phyloP scores from a whole-genome alignment of 2,888 invertebrate species.

The Drosophila tanythrix region DNA sequence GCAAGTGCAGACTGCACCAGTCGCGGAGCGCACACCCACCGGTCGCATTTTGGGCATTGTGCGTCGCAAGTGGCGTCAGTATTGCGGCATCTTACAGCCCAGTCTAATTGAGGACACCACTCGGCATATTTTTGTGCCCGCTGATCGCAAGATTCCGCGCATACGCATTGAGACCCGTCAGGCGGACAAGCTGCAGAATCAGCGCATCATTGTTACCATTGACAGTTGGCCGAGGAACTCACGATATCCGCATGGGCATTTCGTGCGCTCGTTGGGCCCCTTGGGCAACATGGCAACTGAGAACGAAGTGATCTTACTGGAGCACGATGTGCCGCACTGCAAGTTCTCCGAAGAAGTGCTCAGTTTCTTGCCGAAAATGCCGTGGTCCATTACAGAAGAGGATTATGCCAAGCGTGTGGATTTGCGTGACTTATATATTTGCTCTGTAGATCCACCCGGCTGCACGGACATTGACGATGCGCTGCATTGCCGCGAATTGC shows the following conservation, averaged over 20 bases:
- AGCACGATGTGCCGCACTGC: conserved; percentile 98
- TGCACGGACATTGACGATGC: conserved; percentile 99
- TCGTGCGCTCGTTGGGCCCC: conserved; percentile 95
- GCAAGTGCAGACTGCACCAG: conserved; percentile 66
- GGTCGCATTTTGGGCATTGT: conserved; percentile 97
- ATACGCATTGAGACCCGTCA: conserved; percentile 98
- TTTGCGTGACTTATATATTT: conserved; percentile 93
- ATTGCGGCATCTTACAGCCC: conserved; percentile 96
- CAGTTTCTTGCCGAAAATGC: conserved; percentile 94
- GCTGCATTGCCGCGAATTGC: conserved; percentile 92
- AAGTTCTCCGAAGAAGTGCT: conserved; percentile 97
- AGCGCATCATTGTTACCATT: conserved; percentile 97
- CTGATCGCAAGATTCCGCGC: conserved; percentile 96
- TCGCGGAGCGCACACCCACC: conserved; percentile 87
- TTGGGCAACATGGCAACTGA: conserved; percentile 98
- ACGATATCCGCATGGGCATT: conserved; percentile 97
- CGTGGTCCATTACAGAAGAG: conserved; percentile 95
- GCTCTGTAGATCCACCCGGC: conserved; percentile 98
- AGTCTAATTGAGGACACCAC: conserved; percentile 89
- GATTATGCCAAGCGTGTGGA: conserved; percentile 92
- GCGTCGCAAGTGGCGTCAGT: conserved; percentile 97
- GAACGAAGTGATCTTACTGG: conserved; percentile 97
- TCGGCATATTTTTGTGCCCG: conserved; percentile 96
- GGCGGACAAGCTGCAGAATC: conserved; percentile 90
- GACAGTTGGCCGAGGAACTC: conserved; percentile 98